Evolutionary conservation across 2,888 invertebrate species (phyloP).

Genomic region (Trichopoda pennipes): DNA sequence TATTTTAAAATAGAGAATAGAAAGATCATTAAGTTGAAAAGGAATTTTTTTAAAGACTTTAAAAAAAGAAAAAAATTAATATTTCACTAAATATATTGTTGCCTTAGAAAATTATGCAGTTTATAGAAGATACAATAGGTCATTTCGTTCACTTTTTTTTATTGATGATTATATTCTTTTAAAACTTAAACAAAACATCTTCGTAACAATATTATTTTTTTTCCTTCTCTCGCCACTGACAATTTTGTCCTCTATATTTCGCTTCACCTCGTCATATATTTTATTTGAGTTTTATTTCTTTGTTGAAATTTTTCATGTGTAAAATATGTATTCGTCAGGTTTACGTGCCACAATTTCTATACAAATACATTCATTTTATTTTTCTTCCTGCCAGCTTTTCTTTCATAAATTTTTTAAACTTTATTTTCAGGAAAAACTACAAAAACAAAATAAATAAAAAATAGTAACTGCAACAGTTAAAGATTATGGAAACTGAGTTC

Average conservation of each 20-base stretch:
- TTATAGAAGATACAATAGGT: no score
- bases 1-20: no score
- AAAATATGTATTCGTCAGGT: constrained; percentile 41
- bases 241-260: neutral
- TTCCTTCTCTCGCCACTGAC: no score
- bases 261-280: constrained; percentile 20
- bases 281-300: constrained; percentile 16
- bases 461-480: constrained; percentile 53
- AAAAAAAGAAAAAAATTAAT: no score
- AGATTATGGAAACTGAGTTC: constrained; percentile 41
- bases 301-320: constrained; percentile 38
- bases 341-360: constrained; percentile 54
- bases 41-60: no score
- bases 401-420: constrained; percentile 11
- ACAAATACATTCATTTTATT: constrained; percentile 31
- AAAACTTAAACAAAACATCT: no score
- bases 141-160: no score
- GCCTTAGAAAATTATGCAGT: no score
- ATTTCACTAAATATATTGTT: no score
- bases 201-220: no score
- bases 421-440: constrained; percentile 35
- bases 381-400: neutral
- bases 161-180: no score
- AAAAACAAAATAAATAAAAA: constrained; percentile 33
- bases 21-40: no score